Evolutionary conservation across 2,888 invertebrate genomes (phyloP), one percentile per base, ranked within the genome.

Genomic region (Drosophila kambysellisi): DNA sequence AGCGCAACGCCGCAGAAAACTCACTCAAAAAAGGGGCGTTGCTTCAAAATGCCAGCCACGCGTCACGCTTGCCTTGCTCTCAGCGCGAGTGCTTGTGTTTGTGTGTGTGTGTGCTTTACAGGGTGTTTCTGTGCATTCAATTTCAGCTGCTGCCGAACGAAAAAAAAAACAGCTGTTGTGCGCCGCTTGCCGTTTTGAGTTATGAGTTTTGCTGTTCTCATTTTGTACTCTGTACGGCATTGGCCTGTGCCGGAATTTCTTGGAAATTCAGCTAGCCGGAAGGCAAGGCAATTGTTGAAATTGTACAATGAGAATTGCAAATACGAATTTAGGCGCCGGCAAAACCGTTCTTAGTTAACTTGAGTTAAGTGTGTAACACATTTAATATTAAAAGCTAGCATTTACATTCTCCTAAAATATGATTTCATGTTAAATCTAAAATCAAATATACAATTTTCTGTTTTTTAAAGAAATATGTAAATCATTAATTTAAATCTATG

Each of bases 111-210:
- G 56, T 60, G 72, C 46, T 32, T 30, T 57, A 89, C 89, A 84
- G 88, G 87, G 89, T 85, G 89, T 61, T 89, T 83, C 80, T 54
- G 17, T 30, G 75, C 69, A 64, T 66, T 60, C 46, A 30, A 35
- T 73, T 79, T 81, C 81, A 81, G 78, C 81, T 81, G 81, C 73
- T 77, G 63, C 8, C 30, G 3, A 20, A 71, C 62, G 62, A 63
- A 79, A 76, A 57, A 39, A 80, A 76, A 79, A 79, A 79, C 78
- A 79, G 81, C 81, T 79, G 78, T 79, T 79, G 62, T 39, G 41
- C 39, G 66, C 32, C 59, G 73, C 58, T 43, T 33, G 57, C 32
- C 57, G 41, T 60, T 76, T 76, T 81, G 79, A 79, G 72, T 79
- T 79, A 79, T 79, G 79, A 76, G 73, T 81, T 76, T 67, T 74